Conservation (phyloP, 2,888 invertebrate genomes). For the Eupithecia dodoneata region DNA sequence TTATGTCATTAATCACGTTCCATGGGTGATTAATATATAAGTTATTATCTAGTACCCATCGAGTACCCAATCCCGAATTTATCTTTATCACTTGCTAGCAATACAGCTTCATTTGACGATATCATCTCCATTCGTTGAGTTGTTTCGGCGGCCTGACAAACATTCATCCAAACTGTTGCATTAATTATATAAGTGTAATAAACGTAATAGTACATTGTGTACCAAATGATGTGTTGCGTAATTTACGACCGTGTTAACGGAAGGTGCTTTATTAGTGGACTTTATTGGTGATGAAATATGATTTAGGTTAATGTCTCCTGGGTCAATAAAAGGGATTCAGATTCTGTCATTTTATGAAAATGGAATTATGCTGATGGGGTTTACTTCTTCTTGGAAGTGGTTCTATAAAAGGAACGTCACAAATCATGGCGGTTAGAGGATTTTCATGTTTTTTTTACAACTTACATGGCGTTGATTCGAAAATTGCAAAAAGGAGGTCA, state of each 20-base stretch:
- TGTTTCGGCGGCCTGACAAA: neutral
- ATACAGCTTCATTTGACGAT: neutral
- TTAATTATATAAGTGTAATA: neutral
- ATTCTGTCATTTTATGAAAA: neutral
- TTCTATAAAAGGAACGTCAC: neutral
- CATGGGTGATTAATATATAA: too few species aligned
- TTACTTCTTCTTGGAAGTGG: neutral
- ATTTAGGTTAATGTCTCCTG: conserved; percentile 19
- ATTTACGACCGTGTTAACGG: conserved; percentile 30
- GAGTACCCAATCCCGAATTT: too few species aligned
- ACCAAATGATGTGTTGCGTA: conserved; percentile 28
- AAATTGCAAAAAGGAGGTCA: neutral
- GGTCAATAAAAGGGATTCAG: neutral
- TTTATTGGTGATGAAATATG: conserved; percentile 31
- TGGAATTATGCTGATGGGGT: neutral
- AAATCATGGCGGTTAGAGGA: neutral
- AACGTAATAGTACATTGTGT: conserved; percentile 35
- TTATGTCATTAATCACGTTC: too few species aligned
- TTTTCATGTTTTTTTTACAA: neutral
- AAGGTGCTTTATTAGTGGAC: conserved; percentile 19
- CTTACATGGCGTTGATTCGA: neutral
- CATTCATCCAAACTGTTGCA: neutral
- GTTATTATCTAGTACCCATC: too few species aligned
- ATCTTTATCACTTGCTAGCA: too few species aligned
- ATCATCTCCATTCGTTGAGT: neutral